A percentile compares a stretch with the other conserved stretches of the same genome.
phyloP scores from a whole-genome alignment of 2,113 vertebrate species.

The Verasper variegatus region DNA sequence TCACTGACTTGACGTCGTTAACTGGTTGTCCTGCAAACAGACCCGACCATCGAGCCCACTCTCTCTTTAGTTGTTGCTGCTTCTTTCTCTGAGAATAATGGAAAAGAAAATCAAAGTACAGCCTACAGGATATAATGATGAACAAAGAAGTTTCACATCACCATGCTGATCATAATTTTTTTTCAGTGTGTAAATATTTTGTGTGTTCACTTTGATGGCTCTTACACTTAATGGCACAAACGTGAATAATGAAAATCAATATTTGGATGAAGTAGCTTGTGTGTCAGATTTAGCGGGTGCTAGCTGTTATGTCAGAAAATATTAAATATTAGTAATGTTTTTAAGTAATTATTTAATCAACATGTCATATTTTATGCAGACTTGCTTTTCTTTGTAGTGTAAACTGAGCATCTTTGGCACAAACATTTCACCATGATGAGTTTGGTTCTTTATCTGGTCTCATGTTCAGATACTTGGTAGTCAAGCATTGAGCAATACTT shows the following conservation, averaged over 20 bases:
- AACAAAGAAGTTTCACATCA: not conserved
- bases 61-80: constrained; percentile 65
- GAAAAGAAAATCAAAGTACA: not conserved
- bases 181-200: too few species aligned
- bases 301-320: too few species aligned
- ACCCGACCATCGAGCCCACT: constrained; percentile 86
- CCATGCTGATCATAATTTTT: not conserved
- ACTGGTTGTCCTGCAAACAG: constrained; percentile 80
- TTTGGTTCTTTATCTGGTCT: not conserved
- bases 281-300: too few species aligned
- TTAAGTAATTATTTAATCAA: not conserved
- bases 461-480: not conserved
- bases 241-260: not conserved
- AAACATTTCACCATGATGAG: not conserved
- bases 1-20: constrained; percentile 82
- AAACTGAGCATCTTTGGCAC: not conserved
- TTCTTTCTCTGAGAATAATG: constrained; percentile 53
- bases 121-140: not conserved
- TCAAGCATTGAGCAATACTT: not conserved
- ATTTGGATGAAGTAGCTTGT: too few species aligned
- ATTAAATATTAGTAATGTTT: too few species aligned
- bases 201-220: not conserved
- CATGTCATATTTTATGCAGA: not conserved
- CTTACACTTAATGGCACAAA: not conserved
- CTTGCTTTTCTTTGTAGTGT: not conserved